Evolutionary conservation across 30 jellyfish, hydroid and myxozoan genomes (phyloP), one percentile per base, ranked within the genome.

Genomic region (Rhopilema esculentum): DNA sequence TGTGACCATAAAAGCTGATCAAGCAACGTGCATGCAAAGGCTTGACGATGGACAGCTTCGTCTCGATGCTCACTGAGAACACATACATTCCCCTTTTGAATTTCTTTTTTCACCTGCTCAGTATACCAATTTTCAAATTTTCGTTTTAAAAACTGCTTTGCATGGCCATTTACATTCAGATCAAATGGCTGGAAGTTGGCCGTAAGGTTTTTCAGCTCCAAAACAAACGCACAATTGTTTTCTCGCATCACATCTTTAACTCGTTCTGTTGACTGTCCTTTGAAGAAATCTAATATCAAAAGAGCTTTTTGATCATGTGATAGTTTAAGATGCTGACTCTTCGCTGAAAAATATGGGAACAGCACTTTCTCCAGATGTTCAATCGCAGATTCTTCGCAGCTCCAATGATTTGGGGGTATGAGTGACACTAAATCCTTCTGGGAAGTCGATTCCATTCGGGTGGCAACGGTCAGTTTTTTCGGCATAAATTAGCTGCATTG

Each of bases 171-270:
- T 28, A 52, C 85, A 12, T 71, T 69, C 8, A 84, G 85, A 84
- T 84, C 93, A 66, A 79, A 29, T 1, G 95, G 91, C 79, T 75
- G 90, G 63, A 86, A 86, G 16, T 67, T 84, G 91, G 8, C 77
- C 91, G 57, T 40, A 6, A 40, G 6, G 12, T 40, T 2, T 2
- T 40, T 40, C 6, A 12, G 57, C 9, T 2, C 57, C 6, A 2
- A 12, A 6, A 40, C 57, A 12, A 40, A 2, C 57, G 12, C 57
- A 12, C 57, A 69, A 70, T 83, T 29, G 31, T 87, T 87, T 28
- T 62, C 85, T 40, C 29, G 57, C 15, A 68, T 82, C 15, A 65
- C 2, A 48, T 82, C 48, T 7, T 63, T 82, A 75, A 82, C 86
- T 66, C 33, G 72, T 66, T 82, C 91, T 22, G 84, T 82, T 74